Evolutionary conservation across 2,888 invertebrate species (phyloP).

Genomic region (Chaitophorus viminalis): DNA sequence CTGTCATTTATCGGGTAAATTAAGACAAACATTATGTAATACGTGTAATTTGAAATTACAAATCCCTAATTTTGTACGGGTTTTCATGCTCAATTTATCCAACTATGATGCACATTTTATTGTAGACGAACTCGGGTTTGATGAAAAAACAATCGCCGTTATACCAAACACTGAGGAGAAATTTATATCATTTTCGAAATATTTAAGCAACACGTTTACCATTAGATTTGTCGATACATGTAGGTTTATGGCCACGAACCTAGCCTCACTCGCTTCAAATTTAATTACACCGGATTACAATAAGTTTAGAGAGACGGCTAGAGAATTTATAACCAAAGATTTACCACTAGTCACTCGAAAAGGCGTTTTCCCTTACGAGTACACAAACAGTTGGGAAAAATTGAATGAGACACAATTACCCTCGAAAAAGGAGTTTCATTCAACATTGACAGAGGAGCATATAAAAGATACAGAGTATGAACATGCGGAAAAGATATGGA

Average conservation of each 20-base stretch:
- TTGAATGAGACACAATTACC: constrained; percentile 59
- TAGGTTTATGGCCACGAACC: neutral
- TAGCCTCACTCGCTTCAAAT: neutral
- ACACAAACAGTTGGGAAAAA: constrained; percentile 61
- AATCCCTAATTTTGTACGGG: no score
- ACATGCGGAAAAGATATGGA: constrained; percentile 66
- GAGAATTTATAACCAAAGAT: neutral
- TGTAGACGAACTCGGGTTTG: no score
- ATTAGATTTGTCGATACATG: no score
- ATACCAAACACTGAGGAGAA: no score
- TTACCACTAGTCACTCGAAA: constrained; percentile 55
- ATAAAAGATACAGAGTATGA: constrained; percentile 65
- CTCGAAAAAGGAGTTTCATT: constrained; percentile 64
- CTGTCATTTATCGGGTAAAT: no score
- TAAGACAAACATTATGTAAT: no score
- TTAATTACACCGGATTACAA: neutral
- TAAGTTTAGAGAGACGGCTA: neutral
- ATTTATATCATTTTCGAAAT: no score
- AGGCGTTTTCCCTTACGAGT: constrained; percentile 65
- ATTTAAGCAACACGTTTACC: no score
- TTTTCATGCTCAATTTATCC: no score
- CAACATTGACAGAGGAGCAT: constrained; percentile 64
- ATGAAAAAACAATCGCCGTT: no score
- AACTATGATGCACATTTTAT: no score
- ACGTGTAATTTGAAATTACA: no score